Evolutionary conservation across 2,888 invertebrate species (phyloP), one percentile per base, ranked within the genome.

Genomic region (Incurvaria masculella): DNA sequence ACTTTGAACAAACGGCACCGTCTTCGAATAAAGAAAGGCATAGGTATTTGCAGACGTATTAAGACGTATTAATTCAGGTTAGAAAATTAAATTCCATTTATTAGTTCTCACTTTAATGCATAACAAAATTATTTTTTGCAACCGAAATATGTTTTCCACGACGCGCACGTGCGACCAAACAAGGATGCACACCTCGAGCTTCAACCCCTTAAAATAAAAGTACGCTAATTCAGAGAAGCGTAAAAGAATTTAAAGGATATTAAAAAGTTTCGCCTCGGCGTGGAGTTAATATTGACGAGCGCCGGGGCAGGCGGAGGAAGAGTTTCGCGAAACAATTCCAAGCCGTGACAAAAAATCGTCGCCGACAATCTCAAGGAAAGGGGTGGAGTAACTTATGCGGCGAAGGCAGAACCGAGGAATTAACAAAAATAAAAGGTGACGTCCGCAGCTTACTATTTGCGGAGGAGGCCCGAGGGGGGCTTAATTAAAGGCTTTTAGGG

Each of bases 241-340:
- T 75, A 74, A 76, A 75, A 64, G 69, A 73, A 78, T 78, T 78
- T 75, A 78, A 68, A 76, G 76, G 78, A 78, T 78, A 78, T 76
- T 78, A 78, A 76, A 78, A 79, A 78, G 76, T 79, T 79, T 74
- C 72, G 8, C 72, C 71, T 69, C 72, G 64, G 60, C 62, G 59
- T 62, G 67, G 69, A 79, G 79, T 79, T 79, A 79, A 79, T 79
- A 79, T 79, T 79, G 79, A 79, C 79, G 78, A 79, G 74, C 72
- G 73, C 76, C 76, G 75, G 78, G 74, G 66, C 33, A 33, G 33
- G 14, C 14, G 72, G 69, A 70, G 74, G 75, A 72, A 71, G 78
- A 76, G 76, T 75, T 39, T 11, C 41, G 17, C 41, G 21, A 41
- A 18, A 20, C 19, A 41, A 41, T 20, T 20, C 10, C 41, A 8